These are phyloP conservation scores for Mastacembelus armatus DNA, from an alignment of 2,797 vertebrate species.

Conservation along the genomic window DNA sequence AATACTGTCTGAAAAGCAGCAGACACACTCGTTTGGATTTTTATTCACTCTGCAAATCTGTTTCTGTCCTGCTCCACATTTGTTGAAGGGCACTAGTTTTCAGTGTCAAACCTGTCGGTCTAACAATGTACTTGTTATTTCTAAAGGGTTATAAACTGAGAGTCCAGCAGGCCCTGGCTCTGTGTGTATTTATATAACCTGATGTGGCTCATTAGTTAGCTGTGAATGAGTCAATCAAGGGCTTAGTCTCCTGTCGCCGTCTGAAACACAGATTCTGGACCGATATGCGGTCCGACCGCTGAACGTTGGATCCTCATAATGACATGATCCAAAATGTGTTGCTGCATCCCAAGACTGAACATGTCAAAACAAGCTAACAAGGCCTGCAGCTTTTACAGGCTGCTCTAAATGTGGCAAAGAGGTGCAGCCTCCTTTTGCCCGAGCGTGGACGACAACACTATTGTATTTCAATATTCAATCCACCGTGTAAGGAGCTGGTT, in stretches of 20 bases:
- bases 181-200: neutral
- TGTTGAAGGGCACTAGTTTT: no score
- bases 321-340: neutral
- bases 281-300: neutral
- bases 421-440: neutral
- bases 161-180: neutral
- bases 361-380: neutral
- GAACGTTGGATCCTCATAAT: neutral
- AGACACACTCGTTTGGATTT: neutral
- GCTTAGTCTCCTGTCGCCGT: neutral
- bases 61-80: neutral
- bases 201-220: neutral
- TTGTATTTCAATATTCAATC: no score
- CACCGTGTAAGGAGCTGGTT: no score
- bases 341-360: neutral
- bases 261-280: neutral
- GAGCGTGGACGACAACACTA: no score
- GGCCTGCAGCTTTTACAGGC: neutral
- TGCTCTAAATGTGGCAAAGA: neutral
- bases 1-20: neutral
- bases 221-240: neutral
- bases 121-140: neutral
- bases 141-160: neutral
- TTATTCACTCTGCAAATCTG: slow-evolving; percentile 3
- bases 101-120: neutral